Base-by-base conservation (phyloP, 1,140 invertebrate species). In the Cotesia typhae region DNA sequence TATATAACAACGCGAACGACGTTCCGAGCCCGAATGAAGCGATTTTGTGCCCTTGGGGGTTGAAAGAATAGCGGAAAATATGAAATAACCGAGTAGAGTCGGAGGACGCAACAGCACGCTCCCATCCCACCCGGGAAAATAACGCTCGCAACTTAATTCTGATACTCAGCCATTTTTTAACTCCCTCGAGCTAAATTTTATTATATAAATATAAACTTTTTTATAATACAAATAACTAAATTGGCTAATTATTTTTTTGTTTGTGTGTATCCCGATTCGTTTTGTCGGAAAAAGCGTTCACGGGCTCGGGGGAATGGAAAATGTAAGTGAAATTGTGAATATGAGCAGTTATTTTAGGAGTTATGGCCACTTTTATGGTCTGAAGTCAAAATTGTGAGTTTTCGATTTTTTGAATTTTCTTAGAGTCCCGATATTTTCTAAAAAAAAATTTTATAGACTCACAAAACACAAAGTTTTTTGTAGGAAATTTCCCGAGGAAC, bases 1-100 rank as follows among this genome's bases (percentile, higher is more conserved):
- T 47, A 47, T 47, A 47, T 47, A 47, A 47, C 41, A 6, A 9
- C 41, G 41, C 41, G 41, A 47, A 10, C 41, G 6, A 47, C 17
- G 35, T 53, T 72, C 36, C 20, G 9, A 65, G 28, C 17, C 52
- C 51, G 71, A 60, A 72, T 72, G 65, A 57, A 72, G 65, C 71
- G 64, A 72, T 72, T 72, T 72, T 51, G 55, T 41, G 17, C 65
- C 55, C 71, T 66, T 72, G 36, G 71, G 71, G 71, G 38, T 61
- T 20, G 12, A 60, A 67, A 72, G 64, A 67, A 68, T 67, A 61
- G 65, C 65, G 71, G 65, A 72, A 72, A 72, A 72, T 72, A 72
- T 72, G 57, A 72, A 72, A 72, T 72, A 66, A 66, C 70, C 37
- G 28, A 59, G 70, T 35, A 64, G n/a, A 20, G 52, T 37, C 51